Evolutionary conservation across 2,797 vertebrate genomes (phyloP).

Genomic region (Pipistrellus nathusii): DNA sequence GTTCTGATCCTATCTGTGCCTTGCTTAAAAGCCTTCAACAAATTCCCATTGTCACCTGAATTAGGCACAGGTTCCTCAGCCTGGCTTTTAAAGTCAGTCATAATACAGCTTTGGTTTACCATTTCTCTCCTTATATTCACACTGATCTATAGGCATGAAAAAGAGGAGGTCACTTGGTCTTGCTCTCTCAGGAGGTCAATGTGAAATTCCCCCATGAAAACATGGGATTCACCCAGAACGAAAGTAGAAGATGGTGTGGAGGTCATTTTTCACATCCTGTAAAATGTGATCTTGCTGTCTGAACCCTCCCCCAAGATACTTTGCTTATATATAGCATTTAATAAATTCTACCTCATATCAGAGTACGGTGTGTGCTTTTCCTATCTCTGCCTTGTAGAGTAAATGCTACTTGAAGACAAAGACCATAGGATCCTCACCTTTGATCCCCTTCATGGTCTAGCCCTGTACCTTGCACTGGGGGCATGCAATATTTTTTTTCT

Average conservation of each 20-base stretch:
- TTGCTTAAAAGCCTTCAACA: slow-evolving; percentile 1
- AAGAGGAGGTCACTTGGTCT: background rate
- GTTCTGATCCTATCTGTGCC: background rate
- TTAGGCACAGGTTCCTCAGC: background rate
- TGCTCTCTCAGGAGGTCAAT: background rate
- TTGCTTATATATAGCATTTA: background rate
- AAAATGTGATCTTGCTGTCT: slow-evolving; percentile 27
- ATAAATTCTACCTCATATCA: background rate
- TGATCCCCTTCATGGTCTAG: background rate
- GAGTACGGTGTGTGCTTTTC: background rate
- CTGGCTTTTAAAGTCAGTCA: background rate
- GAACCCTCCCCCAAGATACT: background rate
- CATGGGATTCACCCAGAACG: background rate
- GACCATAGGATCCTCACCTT: background rate
- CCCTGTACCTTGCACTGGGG: background rate
- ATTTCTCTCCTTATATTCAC: slow-evolving; percentile 24
- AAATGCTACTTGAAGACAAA: background rate
- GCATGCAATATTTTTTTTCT: background rate
- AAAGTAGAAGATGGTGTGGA: background rate
- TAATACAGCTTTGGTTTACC: background rate
- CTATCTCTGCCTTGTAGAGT: background rate
- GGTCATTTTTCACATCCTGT: background rate
- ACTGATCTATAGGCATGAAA: background rate
- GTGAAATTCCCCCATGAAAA: slow-evolving; percentile 23
- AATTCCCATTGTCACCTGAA: background rate